These are phyloP conservation scores for Achroia grisella DNA, from an alignment of 1,140 invertebrate species.

Conservation along the genomic window DNA sequence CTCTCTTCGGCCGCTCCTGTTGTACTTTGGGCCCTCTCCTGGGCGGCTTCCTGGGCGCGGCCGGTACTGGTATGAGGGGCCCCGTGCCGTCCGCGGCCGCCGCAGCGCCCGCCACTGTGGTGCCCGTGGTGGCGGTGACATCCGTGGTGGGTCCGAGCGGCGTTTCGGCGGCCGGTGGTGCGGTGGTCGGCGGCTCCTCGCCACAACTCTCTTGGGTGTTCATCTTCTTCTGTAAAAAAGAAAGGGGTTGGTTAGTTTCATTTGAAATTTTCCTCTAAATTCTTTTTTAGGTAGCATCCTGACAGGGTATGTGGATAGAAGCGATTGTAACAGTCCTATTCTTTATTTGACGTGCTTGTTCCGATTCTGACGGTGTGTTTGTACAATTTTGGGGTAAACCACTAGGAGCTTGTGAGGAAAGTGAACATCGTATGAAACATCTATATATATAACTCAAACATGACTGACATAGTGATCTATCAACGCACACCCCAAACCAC, in stretches of 20 bases:
- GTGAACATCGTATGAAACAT: too few species aligned
- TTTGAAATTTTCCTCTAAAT: background rate
- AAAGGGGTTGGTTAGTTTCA: background rate
- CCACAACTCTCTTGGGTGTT: slow-evolving; percentile 29
- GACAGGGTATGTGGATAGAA: too few species aligned
- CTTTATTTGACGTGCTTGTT: too few species aligned
- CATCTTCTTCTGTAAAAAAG: slow-evolving; percentile 36
- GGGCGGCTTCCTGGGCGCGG: slow-evolving; percentile 73
- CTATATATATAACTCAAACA: too few species aligned
- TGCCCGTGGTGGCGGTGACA: background rate
- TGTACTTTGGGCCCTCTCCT: slow-evolving; percentile 86
- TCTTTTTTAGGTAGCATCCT: too few species aligned
- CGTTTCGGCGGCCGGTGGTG: slow-evolving; percentile 15
- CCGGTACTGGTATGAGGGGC: slow-evolving; percentile 44
- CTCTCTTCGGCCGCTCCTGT: slow-evolving; percentile 91
- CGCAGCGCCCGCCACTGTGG: slow-evolving; percentile 23
- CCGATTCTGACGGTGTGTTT: too few species aligned
- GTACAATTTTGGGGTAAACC: too few species aligned
- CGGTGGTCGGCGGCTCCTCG: slow-evolving; percentile 23
- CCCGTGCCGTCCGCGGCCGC: slow-evolving; percentile 27
- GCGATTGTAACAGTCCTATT: too few species aligned
- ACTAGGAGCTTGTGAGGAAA: too few species aligned
- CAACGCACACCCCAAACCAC: too few species aligned
- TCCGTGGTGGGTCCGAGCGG: background rate
- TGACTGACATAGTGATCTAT: too few species aligned